phyloP scores from a whole-genome alignment of 2,797 vertebrate genomes.

The Lithobates sylvaticus region DNA sequence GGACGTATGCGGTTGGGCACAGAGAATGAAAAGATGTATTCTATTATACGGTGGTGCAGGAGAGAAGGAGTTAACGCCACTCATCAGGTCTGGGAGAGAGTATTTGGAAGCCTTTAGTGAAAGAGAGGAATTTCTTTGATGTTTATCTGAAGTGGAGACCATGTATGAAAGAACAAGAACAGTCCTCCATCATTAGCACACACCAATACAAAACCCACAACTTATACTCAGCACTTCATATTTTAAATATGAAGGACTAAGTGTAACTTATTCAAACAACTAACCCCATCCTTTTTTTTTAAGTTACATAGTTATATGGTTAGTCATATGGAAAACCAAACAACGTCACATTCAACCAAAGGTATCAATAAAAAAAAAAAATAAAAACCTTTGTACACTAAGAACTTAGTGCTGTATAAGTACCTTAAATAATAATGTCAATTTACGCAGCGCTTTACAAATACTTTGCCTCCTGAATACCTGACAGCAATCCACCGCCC shows the following conservation, averaged over 20 bases:
- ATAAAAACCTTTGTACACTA: too few species aligned
- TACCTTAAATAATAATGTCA: too few species aligned
- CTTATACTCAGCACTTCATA: constrained; percentile 3
- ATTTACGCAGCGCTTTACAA: too few species aligned
- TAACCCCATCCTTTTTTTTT: too few species aligned
- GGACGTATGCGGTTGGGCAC: not conserved
- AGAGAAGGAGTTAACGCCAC: constrained; percentile 19
- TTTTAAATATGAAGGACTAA: not conserved
- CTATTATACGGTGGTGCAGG: not conserved
- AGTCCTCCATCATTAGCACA: not conserved
- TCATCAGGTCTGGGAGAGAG: constrained; percentile 27
- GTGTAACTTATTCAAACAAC: too few species aligned
- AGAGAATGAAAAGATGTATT: not conserved
- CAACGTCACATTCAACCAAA: too few species aligned
- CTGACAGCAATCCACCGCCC: too few species aligned
- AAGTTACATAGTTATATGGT: too few species aligned
- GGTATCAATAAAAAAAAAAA: too few species aligned
- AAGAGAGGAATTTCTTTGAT: constrained; percentile 53
- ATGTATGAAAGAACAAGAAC: constrained; percentile 25
- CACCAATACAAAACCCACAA: not conserved
- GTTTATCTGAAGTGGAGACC: constrained; percentile 51
- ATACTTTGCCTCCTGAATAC: too few species aligned
- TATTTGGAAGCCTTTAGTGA: constrained; percentile 28
- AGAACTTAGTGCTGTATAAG: too few species aligned
- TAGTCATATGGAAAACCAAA: too few species aligned